These are phyloP conservation scores for Stichodactyla helianthus DNA, from an alignment of 64 coral and sea anemone genomes.

Conservation along the genomic window DNA sequence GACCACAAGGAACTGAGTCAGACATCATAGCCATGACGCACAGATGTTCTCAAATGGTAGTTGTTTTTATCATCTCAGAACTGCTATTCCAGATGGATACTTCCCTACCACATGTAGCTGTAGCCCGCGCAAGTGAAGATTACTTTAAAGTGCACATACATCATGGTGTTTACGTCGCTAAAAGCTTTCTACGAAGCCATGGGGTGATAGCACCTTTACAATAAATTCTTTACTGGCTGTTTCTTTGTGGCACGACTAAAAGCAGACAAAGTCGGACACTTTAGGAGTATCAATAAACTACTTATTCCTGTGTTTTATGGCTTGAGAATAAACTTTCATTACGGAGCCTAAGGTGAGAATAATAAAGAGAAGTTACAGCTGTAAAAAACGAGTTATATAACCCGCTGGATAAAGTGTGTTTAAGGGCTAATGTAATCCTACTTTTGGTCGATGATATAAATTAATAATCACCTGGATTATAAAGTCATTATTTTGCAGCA, in stretches of 20 bases:
- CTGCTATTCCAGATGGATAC: no score
- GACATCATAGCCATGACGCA: no score
- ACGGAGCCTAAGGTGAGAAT: background rate
- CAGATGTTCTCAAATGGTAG: no score
- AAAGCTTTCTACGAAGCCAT: background rate
- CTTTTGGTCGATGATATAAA: background rate
- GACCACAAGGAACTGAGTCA: no score
- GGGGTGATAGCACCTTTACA: background rate
- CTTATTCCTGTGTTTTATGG: background rate
- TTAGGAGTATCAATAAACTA: constrained; percentile 1
- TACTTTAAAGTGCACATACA: no score
- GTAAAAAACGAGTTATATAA: background rate
- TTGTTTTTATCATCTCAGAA: no score
- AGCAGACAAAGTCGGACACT: background rate
- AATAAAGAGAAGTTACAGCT: background rate
- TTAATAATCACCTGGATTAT: background rate
- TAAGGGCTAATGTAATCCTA: background rate
- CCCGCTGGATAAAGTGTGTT: background rate
- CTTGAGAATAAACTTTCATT: background rate
- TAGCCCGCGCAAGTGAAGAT: no score
- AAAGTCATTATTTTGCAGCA: no score
- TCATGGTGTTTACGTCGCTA: no score
- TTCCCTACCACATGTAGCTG: no score
- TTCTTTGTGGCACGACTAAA: background rate
- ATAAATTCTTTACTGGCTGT: background rate